phyloP scores from a whole-genome alignment of 35 echinoderm and acorn worm genomes.

The Acanthaster planci region DNA sequence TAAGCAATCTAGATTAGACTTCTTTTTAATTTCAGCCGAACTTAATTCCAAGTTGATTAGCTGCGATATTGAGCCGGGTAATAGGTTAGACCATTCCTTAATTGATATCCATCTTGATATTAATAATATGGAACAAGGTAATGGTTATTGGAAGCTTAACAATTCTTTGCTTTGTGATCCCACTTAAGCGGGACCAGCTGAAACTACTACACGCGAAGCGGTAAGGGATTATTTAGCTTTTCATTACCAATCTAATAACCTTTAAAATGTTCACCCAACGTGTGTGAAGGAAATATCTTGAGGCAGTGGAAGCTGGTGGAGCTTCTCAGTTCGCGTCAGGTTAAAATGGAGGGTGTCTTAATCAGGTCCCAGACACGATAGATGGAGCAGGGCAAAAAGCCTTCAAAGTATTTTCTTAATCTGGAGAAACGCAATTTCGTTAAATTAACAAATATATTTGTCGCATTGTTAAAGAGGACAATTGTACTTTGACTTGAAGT shows the following conservation, averaged over 20 bases:
- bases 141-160: too few species aligned
- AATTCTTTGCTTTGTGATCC: too few species aligned
- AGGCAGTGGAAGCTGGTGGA: neutral
- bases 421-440: too few species aligned
- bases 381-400: too few species aligned
- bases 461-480: too few species aligned
- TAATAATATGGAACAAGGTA: neutral
- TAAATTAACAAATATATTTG: too few species aligned
- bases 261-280: too few species aligned
- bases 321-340: neutral
- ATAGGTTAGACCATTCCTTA: neutral
- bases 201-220: slow-evolving; percentile 1
- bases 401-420: too few species aligned
- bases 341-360: slow-evolving; percentile 25
- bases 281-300: neutral
- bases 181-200: neutral
- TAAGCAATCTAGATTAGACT: too few species aligned
- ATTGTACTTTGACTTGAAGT: too few species aligned
- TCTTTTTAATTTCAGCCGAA: slow-evolving; percentile 13
- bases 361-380: too few species aligned
- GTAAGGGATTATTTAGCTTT: neutral
- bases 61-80: slow-evolving; percentile 1
- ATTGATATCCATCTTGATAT: neutral
- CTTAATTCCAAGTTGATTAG: neutral
- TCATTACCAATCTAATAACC: neutral